Base-by-base conservation (phyloP, 2,113 vertebrate genomes). In the Miniopterus natalensis region DNA sequence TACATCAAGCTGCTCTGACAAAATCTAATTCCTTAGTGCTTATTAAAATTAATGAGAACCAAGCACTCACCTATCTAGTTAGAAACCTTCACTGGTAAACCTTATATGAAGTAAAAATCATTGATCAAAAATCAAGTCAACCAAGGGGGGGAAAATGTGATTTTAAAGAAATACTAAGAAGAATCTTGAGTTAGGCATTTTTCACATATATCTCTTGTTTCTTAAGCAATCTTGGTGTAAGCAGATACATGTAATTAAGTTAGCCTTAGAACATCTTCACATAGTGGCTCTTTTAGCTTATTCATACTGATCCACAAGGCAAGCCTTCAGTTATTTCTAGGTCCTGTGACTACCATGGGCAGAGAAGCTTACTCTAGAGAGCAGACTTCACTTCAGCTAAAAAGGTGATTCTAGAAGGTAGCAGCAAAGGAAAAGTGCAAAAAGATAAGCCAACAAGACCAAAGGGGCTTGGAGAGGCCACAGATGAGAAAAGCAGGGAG, bases 21-120 rank as follows among this genome's bases (percentile, higher is more conserved):
- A 10, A 57, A 14, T 49, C 2, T 40, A 73, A 75, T 31, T n/a
- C 8, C 12, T 51, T 51, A 92, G 27, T 40, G 4, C 20, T 75
- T 40, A 40, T 70, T 68, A 63, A 78, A 95, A 63, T 55, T 80
- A 92, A 45, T 68, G 70, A 23, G 15, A 93, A 31, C 23, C 10
- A 91, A 77, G 10, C 1, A 71, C 45, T 84, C 20, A 57, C 6
- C 9, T 80, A 21, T 0, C 42, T 42, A 36, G 8, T 80, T 75
- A 80, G 65, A 80, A 92, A 29, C 0, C 6, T 79, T 83, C 12
- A 53, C 17, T 94, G 17, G 8, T 70, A 88, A 55, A 80, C 12
- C 11, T 79, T 51, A 88, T 14, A 9, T 12, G 5, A 81, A 5
- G 3, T 93, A 66, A 95, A 95, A 75, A 23, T 83, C 3, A 1